These are phyloP conservation scores for Kradibia gibbosae DNA, from an alignment of 1,140 invertebrate genomes.

Conservation along the genomic window DNA sequence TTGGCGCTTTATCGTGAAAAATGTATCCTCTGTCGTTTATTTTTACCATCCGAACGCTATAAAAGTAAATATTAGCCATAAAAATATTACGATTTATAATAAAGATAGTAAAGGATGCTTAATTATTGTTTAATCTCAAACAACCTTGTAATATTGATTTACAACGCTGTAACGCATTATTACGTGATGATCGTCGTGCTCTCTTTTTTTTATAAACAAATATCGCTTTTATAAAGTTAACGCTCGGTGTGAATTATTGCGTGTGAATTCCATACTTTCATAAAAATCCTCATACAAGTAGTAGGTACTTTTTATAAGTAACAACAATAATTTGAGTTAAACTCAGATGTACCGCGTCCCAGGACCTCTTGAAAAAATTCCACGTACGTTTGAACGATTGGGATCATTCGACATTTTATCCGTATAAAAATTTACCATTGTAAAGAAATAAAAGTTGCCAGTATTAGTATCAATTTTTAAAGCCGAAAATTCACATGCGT, in stretches of 20 bases:
- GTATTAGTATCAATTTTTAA: neutral
- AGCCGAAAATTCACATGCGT: neutral
- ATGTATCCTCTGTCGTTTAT: neutral
- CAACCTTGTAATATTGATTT: constrained; percentile 46
- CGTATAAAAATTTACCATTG: neutral
- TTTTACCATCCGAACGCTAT: constrained; percentile 1
- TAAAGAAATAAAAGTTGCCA: neutral
- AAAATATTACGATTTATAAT: constrained; percentile 27
- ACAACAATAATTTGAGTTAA: neutral
- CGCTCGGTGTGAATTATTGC: neutral
- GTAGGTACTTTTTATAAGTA: neutral
- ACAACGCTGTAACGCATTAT: constrained; percentile 27
- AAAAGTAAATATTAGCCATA: constrained; percentile 20
- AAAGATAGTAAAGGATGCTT: neutral
- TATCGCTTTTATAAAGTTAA: neutral
- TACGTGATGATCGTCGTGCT: neutral
- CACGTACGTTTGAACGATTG: neutral
- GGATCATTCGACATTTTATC: neutral
- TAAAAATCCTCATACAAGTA: neutral
- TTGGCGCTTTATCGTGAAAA: neutral
- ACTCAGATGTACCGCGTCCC: neutral
- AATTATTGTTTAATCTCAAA: constrained; percentile 6
- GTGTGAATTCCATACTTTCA: neutral
- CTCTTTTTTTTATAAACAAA: constrained; percentile 9
- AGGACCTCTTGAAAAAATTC: neutral